These are phyloP conservation scores for Dasypus novemcinctus DNA, from an alignment of 2,113 vertebrate species.

Conservation along the genomic window DNA sequence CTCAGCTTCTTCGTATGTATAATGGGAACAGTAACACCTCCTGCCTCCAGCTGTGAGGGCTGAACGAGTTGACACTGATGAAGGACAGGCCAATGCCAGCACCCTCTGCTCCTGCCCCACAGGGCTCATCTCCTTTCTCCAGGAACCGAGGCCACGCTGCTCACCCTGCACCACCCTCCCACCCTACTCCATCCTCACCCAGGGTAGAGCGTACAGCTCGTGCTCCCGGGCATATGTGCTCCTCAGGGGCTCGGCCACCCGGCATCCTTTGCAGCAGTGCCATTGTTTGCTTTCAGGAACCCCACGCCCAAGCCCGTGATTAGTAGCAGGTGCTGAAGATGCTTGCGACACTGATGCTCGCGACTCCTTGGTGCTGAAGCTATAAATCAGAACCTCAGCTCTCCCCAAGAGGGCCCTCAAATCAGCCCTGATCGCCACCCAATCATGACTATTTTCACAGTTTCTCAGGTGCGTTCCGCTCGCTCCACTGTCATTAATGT, in stretches of 20 bases:
- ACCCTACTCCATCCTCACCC: background rate
- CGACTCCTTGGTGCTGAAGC: background rate
- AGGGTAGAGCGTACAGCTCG: rapidly evolving
- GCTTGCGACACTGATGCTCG: background rate
- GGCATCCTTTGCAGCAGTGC: background rate
- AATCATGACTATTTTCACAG: background rate
- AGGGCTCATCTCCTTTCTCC: background rate
- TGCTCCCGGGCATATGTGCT: background rate
- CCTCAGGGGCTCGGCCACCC: background rate
- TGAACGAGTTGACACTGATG: background rate
- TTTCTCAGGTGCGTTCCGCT: background rate
- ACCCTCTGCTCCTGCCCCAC: background rate
- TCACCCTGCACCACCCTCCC: background rate
- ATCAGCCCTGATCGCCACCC: background rate
- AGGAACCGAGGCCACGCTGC: background rate
- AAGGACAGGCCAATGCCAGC: background rate
- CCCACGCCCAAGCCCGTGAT: background rate
- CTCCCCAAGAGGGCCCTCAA: background rate
- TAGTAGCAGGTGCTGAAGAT: background rate
- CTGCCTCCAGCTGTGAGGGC: background rate
- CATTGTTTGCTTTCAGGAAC: background rate
- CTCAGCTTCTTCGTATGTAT: background rate
- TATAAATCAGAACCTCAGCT: background rate
- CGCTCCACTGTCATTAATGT: background rate
- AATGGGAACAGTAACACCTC: background rate